Base-by-base conservation (phyloP, 2,113 vertebrate genomes). In the Tragelaphus buxtoni region DNA sequence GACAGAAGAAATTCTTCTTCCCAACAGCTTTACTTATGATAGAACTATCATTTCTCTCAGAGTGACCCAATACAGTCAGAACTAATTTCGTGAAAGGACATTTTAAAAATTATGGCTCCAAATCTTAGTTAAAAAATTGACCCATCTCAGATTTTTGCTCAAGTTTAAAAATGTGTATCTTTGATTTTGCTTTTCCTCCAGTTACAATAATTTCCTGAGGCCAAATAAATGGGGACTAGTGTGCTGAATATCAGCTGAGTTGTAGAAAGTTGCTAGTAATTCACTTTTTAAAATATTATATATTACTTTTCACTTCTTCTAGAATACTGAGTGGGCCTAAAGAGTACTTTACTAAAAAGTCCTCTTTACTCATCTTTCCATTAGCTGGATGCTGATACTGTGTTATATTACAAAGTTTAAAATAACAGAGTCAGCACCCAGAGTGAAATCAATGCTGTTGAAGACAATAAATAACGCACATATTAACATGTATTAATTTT, bases 261-360 rank as follows among this genome's bases (percentile, higher is more conserved):
- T 93, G 69, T 13, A 35, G 72, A 95, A 49, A 94, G 60, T 95
- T 98, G 83, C 89, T 97, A 90, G 84, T 72, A 98, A 98, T 96
- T 97, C 96, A 87, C 85, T 98, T 98, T 89, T 97, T 96, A 95
- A 98, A 97, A 97, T 53, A 96, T 0, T 93, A 83, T 30, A 30
- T 0, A 47, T 85, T 93, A 94, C 91, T 96, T 96, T 98, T 97
- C 26, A 94, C 94, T 91, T 95, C 60, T 94, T 93, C 89, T 97
- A 60, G 60, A 90, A 96, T 96, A 90, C 5, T 42, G 6, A 95
- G 9, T 76, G 35, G 26, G 0, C 63, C 88, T 96, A 96, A 86
- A 63, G 65, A 69, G n/a, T 12, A 39, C 35, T 69, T 69, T 69
- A 69, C 65, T n/a, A 17, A 63, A n/a, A 63, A 17, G 7, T 81